Evolutionary conservation across 2,797 vertebrate species (phyloP), one percentile per base, ranked within the genome.

Genomic region (Anabas testudineus): DNA sequence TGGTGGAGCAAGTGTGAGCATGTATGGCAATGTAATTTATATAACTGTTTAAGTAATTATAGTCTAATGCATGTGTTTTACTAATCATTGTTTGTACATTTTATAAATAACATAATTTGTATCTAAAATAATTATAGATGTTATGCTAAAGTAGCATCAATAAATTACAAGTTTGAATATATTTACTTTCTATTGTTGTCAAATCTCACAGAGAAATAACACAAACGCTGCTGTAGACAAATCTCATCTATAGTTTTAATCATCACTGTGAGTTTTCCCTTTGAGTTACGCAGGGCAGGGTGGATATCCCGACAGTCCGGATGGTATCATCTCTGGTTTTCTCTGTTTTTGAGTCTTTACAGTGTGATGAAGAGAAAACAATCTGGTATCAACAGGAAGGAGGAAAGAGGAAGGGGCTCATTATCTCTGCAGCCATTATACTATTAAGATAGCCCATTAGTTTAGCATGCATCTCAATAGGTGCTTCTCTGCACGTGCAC

Each of bases 361-460:
- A 51, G 45, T 10, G 41, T 49, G 54, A 57, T 49, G 43, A 70
- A 42, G 52, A 83, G 39, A 72, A 36, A 59, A 53, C 41, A 18
- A 10, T 13, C 64, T 66, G 41, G 16, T 81, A 82, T 86, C 79
- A 86, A 79, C 83, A 83, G 82, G 85, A 88, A 82, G 72, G 55
- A 53, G 76, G 72, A 39, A 76, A 59, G 49, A 83, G 85, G 88
- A 90, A 85, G 71, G 37, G 56, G 19, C 63, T 64, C 59, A 83
- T 88, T 80, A 87, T 85, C 83, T 78, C 67, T 42, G 18, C 7
- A 37, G 71, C 53, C 71, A 85, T 91, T 84, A 80, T 21, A 9
- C 49, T 75, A 71, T 85, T 78, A 61, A 78, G 49, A 56, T 49
- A 18, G 18, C 47, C 43, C 37, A 55, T 74, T 79, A 71, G 62